These are phyloP conservation scores for Gnathonemus echidnorhynchus DNA, from an alignment of 2,113 vertebrate species.

Conservation along the genomic window DNA sequence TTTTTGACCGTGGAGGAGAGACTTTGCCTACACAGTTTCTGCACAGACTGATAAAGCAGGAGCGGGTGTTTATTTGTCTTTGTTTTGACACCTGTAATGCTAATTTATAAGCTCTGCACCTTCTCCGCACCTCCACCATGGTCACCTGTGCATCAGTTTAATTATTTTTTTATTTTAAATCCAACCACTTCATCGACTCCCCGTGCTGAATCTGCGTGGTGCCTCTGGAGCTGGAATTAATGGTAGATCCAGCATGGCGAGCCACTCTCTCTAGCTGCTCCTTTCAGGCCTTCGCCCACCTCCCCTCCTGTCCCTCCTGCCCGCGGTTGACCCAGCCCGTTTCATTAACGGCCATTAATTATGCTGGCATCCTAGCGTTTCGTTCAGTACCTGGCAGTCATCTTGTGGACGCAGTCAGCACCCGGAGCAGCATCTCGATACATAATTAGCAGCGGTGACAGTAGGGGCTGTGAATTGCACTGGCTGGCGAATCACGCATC, in stretches of 20 bases:
- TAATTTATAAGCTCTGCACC: neutral
- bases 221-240: neutral
- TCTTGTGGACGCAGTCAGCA: neutral
- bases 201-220: neutral
- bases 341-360: neutral
- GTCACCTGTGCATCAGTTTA: neutral
- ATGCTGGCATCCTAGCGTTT: neutral
- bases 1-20: neutral
- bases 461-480: neutral
- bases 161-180: neutral
- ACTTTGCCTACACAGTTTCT: neutral
- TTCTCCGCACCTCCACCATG: neutral
- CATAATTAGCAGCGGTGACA: constrained; percentile 10
- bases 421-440: neutral
- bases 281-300: neutral
- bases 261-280: neutral
- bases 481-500: neutral
- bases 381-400: neutral
- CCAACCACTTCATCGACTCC: neutral
- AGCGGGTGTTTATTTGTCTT: neutral
- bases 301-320: neutral
- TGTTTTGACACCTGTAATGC: neutral
- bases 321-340: neutral
- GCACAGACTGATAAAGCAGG: neutral
- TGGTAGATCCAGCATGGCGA: neutral